These are phyloP conservation scores for Eufriesea mexicana DNA, from an alignment of 1,140 invertebrate species.

Conservation along the genomic window DNA sequence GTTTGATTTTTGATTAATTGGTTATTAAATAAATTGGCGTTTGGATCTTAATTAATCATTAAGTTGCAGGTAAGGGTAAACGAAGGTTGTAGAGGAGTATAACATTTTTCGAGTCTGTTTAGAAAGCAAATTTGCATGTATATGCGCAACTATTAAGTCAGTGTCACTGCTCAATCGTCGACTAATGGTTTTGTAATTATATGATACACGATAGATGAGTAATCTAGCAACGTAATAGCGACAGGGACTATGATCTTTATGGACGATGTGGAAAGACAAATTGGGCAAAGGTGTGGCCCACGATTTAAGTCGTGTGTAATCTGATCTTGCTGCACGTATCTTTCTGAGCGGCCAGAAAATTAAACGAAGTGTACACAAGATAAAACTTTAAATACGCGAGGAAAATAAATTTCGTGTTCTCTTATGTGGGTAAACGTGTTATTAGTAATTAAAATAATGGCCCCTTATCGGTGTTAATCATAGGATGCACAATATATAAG, in stretches of 20 bases:
- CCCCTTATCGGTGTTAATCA: too few relatives aligned
- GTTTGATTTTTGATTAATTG: too few relatives aligned
- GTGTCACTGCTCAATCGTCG: neutral
- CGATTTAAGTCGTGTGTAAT: constrained; percentile 17
- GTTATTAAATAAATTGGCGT: neutral
- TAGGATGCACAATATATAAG: too few relatives aligned
- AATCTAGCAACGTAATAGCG: constrained; percentile 8
- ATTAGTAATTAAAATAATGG: neutral
- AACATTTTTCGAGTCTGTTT: too few relatives aligned
- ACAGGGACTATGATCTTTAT: neutral
- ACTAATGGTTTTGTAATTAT: neutral
- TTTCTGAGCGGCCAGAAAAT: neutral
- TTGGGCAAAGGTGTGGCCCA: constrained; percentile 35
- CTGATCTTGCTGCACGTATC: constrained; percentile 6
- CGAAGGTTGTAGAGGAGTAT: neutral
- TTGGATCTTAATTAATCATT: neutral
- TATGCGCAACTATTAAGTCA: neutral
- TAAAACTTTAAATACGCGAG: neutral
- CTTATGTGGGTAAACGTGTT: neutral
- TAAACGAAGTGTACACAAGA: constrained; percentile 16
- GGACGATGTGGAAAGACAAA: constrained; percentile 30
- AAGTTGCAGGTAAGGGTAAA: too few relatives aligned
- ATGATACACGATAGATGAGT: constrained; percentile 12
- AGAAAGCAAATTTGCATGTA: neutral
- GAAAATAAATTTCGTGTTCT: neutral